Evolutionary conservation across 2,797 vertebrate species (phyloP).

Genomic region (Sciurus carolinensis): DNA sequence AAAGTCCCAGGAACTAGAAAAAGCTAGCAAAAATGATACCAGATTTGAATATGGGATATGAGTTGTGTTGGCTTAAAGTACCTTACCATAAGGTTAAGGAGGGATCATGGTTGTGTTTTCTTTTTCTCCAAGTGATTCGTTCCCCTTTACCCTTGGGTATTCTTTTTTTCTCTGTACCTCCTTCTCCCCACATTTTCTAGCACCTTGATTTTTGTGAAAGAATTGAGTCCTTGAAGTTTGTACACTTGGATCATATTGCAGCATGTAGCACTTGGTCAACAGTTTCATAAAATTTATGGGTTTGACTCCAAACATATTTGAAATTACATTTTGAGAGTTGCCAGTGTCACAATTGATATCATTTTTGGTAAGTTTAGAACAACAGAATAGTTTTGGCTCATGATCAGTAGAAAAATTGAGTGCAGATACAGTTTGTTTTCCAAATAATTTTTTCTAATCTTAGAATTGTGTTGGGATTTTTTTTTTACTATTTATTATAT

Average conservation of each 20-base stretch:
- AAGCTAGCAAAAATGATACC: background rate
- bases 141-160: background rate
- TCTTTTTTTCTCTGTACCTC: background rate
- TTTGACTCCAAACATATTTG: slow-evolving; percentile 62
- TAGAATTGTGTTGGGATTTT: background rate
- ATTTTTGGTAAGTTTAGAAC: slow-evolving; percentile 57
- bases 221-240: background rate
- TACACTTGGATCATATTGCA: background rate
- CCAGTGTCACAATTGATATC: slow-evolving; percentile 47
- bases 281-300: slow-evolving; percentile 37
- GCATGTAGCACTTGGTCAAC: background rate
- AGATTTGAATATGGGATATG: background rate
- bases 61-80: background rate
- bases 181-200: slow-evolving; percentile 19
- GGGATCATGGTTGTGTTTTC: background rate
- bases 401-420: slow-evolving; percentile 42
- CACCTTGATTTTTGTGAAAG: slow-evolving; percentile 63
- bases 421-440: slow-evolving; percentile 54
- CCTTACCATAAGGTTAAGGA: background rate
- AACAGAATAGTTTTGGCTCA: slow-evolving; percentile 63
- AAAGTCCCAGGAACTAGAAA: slow-evolving; percentile 23
- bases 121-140: background rate
- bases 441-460: slow-evolving; percentile 44
- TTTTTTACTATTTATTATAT: background rate
- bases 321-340: slow-evolving; percentile 49